These are phyloP conservation scores for Scomber colias DNA, from an alignment of 2,113 vertebrate genomes.

Conservation along the genomic window DNA sequence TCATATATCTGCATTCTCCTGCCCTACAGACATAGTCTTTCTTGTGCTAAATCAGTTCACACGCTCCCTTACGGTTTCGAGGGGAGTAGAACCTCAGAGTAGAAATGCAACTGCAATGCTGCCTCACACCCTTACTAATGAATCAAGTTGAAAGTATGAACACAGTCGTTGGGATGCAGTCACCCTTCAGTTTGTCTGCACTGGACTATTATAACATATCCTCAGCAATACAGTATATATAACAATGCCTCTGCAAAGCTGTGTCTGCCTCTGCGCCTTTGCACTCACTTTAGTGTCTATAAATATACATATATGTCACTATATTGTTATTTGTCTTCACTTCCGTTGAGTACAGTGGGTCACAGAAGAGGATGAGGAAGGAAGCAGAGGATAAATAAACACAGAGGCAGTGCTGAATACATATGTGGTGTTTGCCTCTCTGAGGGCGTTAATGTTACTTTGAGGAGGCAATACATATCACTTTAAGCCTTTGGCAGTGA, in stretches of 20 bases:
- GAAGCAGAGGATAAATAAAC: constrained; percentile 58
- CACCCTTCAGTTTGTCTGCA: constrained; percentile 22
- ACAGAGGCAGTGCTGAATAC: constrained; percentile 14
- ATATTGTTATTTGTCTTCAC: constrained; percentile 44
- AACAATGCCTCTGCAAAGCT: constrained; percentile 39
- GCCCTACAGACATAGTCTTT: too few relatives aligned
- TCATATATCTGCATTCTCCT: neutral
- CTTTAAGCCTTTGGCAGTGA: constrained; percentile 29
- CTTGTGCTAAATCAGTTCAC: neutral
- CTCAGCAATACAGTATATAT: constrained; percentile 26
- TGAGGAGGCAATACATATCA: constrained; percentile 51
- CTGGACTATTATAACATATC: constrained; percentile 36
- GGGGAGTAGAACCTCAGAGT: neutral
- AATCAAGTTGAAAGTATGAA: constrained; percentile 34
- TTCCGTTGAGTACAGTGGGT: constrained; percentile 33
- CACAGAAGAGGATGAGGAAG: constrained; percentile 35
- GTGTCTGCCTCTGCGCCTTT: constrained; percentile 30
- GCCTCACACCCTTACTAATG: constrained; percentile 12
- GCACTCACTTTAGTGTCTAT: constrained; percentile 34
- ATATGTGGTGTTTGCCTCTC: constrained; percentile 17
- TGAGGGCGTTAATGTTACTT: constrained; percentile 41
- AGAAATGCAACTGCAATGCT: constrained; percentile 7
- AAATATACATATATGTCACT: constrained; percentile 50
- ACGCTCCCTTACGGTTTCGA: constrained; percentile 1
- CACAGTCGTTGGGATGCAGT: neutral